Conservation (phyloP, 2,888 invertebrate species). For the Augiades crinisus region DNA sequence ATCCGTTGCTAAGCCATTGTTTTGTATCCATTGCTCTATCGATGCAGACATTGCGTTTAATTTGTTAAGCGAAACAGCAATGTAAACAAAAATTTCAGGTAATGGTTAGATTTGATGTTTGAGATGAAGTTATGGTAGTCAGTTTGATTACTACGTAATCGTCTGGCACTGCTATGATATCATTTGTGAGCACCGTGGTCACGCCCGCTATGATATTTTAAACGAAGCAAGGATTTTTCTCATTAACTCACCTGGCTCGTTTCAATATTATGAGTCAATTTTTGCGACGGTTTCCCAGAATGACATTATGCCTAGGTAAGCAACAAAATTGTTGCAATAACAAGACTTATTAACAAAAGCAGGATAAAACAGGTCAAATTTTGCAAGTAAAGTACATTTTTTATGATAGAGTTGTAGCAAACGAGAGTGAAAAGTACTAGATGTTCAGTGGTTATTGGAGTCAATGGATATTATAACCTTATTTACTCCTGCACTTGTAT, state of each 20-base stretch:
- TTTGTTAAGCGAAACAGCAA: conserved; percentile 31
- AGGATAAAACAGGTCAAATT: too few relatives aligned
- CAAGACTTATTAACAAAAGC: neutral
- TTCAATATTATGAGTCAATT: conserved; percentile 7
- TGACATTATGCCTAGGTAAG: neutral
- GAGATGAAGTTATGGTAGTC: conserved; percentile 41
- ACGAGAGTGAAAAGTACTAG: too few relatives aligned
- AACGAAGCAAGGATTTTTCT: conserved; percentile 54
- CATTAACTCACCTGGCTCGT: conserved; percentile 35
- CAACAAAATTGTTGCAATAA: neutral
- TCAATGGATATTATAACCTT: too few relatives aligned
- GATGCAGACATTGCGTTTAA: too few relatives aligned
- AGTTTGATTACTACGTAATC: conserved; percentile 71
- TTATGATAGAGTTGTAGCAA: too few relatives aligned
- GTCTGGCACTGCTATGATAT: conserved; percentile 66
- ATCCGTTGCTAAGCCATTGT: conserved; percentile 4
- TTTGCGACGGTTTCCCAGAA: neutral
- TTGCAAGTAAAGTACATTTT: neutral
- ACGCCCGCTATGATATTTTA: conserved; percentile 52
- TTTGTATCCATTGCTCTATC: conserved; percentile 37
- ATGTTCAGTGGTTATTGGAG: too few relatives aligned
- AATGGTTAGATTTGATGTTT: conserved; percentile 19
- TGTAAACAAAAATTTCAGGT: too few relatives aligned
- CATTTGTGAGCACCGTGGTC: conserved; percentile 67
- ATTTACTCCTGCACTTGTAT: too few relatives aligned